Base-by-base conservation (phyloP, 2,888 invertebrate species). In the Trissolcus brochymenae region DNA sequence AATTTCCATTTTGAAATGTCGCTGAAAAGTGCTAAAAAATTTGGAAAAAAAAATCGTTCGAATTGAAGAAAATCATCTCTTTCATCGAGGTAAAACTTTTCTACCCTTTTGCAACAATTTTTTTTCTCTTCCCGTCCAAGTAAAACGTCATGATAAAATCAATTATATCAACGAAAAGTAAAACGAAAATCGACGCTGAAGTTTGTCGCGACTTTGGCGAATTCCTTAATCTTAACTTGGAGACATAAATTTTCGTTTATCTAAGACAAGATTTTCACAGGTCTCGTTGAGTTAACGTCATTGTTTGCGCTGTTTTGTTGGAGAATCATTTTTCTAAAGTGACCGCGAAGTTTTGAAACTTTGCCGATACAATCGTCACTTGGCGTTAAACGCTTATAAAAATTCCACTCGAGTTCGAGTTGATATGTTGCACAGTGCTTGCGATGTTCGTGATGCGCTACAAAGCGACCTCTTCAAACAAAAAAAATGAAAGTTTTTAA, bases 191-290 rank as follows among this genome's bases (percentile, higher is more conserved):
- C 49, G 71, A 67, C 76, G 62, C 68, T 21, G 65, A 72, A 72
- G 64, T 72, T 77, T 77, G 59, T 64, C 40, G 57, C 57, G 57
- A 71, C 59, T 71, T 51, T 17, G 50, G 11, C n/a, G 46, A 65
- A 72, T 70, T 66, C 75, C 72, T 61, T 70, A 72, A 78, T 75
- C 78, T 64, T 25, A 35, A 75, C 55, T 60, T 50, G 21, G 51
- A 50, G 65, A 70, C 71, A 75, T 78, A 75, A 78, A 78, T 78
- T 78, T 70, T 66, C 66, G 62, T 66, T 70, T 41, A 35, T 51
- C 25, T 53, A 13, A 66, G 68, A 73, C 73, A 74, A 70, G 73
- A 78, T 78, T 73, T 78, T 59, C 70, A n/a, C n/a, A 73, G 61
- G 70, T 78, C 67, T 14, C 56, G 61, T 65, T 73, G 70, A 74